Conservation (phyloP, 2,888 invertebrate genomes). For the Ornithoptera alexandrae region DNA sequence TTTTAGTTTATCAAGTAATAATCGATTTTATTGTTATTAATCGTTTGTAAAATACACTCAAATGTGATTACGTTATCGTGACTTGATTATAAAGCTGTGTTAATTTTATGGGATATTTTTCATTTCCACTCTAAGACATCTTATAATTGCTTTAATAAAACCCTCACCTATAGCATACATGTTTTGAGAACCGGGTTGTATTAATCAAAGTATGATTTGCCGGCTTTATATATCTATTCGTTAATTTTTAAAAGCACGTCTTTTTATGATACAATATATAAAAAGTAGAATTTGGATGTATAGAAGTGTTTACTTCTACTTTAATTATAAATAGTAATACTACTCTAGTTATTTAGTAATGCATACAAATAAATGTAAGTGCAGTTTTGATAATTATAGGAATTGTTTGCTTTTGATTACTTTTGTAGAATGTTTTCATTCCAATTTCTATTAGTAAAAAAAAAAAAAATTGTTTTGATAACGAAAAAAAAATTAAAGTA, state of each 20-base stretch:
- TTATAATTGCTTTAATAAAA: constrained; percentile 15
- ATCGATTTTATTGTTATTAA: constrained; percentile 7
- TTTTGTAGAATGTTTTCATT: too few species aligned
- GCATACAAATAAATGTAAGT: too few species aligned
- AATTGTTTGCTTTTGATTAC: too few species aligned
- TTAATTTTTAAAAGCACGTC: neutral
- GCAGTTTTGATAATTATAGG: too few species aligned
- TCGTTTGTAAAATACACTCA: neutral
- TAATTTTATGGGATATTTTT: constrained; percentile 8
- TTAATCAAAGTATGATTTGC: constrained; percentile 2
- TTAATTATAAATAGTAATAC: too few species aligned
- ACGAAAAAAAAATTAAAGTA: too few species aligned
- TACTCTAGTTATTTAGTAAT: too few species aligned
- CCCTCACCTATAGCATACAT: neutral
- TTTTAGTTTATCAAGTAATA: neutral
- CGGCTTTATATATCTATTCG: neutral
- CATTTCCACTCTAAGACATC: constrained; percentile 4
- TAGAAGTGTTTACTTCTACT: too few species aligned
- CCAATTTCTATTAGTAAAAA: too few species aligned
- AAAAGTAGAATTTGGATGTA: neutral
- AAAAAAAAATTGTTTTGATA: too few species aligned
- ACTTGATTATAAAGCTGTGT: constrained; percentile 6
- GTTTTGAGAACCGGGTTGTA: neutral
- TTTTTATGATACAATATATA: neutral
- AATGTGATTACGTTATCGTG: constrained; percentile 11